Conservation (phyloP, 2,113 vertebrate genomes). For the Myocastor coypus region DNA sequence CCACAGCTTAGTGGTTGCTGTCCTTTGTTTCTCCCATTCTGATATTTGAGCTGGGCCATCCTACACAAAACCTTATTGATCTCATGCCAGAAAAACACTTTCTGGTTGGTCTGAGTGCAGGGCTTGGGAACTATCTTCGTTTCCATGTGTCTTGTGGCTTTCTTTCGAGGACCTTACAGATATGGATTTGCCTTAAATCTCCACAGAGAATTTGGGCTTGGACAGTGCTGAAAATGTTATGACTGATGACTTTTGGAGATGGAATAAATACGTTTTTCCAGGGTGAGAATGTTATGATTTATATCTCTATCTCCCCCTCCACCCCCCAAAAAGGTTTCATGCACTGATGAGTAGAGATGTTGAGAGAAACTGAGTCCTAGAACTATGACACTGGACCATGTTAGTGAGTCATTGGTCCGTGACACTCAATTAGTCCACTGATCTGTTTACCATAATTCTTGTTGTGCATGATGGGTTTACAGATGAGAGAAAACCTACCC, state of each 20-base stretch:
- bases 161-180: background rate
- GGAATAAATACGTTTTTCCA: background rate
- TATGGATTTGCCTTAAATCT: background rate
- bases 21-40: background rate
- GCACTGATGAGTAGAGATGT: background rate
- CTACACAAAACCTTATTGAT: background rate
- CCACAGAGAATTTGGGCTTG: background rate
- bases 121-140: background rate
- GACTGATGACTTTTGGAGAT: background rate
- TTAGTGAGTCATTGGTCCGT: background rate
- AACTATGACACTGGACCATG: background rate
- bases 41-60: background rate
- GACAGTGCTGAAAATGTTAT: background rate
- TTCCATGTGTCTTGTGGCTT: background rate
- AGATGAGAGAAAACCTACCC: background rate
- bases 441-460: background rate
- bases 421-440: background rate
- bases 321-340: background rate
- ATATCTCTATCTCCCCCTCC: background rate
- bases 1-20: background rate
- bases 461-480: background rate
- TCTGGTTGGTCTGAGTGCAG: background rate
- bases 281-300: background rate
- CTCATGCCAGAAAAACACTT: background rate
- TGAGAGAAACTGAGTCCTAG: background rate